Evolutionary conservation across 2,888 invertebrate species (phyloP), one percentile per base, ranked within the genome.

Genomic region (Lochmaea crataegi): DNA sequence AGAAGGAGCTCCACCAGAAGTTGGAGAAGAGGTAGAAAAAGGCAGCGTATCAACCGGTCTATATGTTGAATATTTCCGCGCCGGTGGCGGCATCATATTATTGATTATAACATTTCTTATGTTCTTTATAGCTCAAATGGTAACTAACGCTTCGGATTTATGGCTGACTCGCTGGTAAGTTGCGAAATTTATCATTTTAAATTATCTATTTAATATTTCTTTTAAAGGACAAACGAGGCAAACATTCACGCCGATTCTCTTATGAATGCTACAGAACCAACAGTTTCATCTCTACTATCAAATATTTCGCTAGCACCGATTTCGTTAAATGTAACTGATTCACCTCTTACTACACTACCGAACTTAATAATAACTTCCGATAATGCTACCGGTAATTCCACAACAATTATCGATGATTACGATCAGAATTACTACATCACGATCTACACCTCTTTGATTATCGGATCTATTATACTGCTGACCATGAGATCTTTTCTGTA

Each of bases 91-190:
- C 32, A 86, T 89, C 81, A 83, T 88, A 9, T 84, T 90, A 64
- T 84, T 94, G 22, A 41, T 89, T 0, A 80, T 90, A 10, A 89
- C 93, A 5, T 41, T 90, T 0, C 38, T 92, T 0, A 85, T 91
- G 53, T 88, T 93, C 68, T 76, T 94, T 22, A 77, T 91, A 9
- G 93, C 93, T 5, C 95, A 95, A 86, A 84, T 90, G 26, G 86
- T 92, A 67, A 93, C 92, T 71, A 93, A 94, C 58, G 89, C 91
- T 66, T 89, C 91, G 64, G 95, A 96, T 85, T 92, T 93, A 82
- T 95, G 94, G 93, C 89, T 95, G 0, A 92, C 92, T 2, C 86
- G 90, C 80, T 95, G 95, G 95, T 94, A 86, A 87, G 86, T 76
- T 18, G 11, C 18, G 18, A 16, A 53, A 10, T 61, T 61, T 16